Percentiles rank a stretch among this genome's conserved stretches.
Evolutionary conservation across 2,888 invertebrate genomes (phyloP).

Genomic region (Coremacera marginata): DNA sequence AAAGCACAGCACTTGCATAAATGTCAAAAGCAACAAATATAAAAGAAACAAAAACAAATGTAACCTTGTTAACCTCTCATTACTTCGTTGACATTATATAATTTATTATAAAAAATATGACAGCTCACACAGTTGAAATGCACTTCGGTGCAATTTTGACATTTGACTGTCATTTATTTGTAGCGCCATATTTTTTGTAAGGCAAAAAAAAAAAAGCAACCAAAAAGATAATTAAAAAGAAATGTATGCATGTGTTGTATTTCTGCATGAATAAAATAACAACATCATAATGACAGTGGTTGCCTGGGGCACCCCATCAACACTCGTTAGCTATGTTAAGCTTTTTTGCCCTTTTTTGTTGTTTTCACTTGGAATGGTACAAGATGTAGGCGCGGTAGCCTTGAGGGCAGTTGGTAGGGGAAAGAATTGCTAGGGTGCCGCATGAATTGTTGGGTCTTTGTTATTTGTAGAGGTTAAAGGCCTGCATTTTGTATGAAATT

Average conservation of each 20-base stretch:
- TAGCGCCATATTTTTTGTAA: background rate
- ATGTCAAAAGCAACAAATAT: background rate
- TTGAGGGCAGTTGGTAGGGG: no score
- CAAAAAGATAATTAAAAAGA: background rate
- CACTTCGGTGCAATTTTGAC: conserved; percentile 21
- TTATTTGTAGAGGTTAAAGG: background rate
- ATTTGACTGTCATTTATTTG: conserved; percentile 29
- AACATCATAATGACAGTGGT: background rate
- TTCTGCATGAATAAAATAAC: background rate
- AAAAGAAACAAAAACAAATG: conserved; percentile 8
- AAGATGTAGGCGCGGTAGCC: no score
- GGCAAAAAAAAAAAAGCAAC: background rate
- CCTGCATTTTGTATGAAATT: background rate
- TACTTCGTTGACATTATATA: conserved; percentile 27
- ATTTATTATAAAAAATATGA: conserved; percentile 6
- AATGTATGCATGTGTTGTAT: background rate
- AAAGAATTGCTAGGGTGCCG: background rate
- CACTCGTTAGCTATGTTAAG: conserved; percentile 12
- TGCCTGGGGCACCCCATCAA: conserved; percentile 4
- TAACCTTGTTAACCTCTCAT: conserved; percentile 35
- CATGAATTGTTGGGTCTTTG: background rate
- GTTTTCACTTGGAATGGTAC: background rate
- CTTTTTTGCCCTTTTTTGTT: conserved; percentile 1
- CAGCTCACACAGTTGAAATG: conserved; percentile 22
- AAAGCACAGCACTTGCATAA: background rate